Conservation (phyloP, 1,140 invertebrate genomes). For the Papilio glaucus region DNA sequence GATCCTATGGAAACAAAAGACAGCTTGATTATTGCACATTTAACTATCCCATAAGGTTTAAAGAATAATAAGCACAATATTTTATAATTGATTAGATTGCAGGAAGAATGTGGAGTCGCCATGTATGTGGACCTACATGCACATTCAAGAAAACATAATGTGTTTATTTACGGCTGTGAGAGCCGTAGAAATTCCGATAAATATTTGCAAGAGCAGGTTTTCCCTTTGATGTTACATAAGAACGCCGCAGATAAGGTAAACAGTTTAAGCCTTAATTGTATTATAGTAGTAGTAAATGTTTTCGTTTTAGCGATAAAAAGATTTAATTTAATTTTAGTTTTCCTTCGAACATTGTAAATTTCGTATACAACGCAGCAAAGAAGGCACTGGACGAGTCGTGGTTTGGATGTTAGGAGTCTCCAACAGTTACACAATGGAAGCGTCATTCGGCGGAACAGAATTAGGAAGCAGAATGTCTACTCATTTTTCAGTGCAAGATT, state of each 20-base stretch:
- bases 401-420: constrained; percentile 97
- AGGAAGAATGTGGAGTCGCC: constrained; percentile 95
- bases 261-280: neutral
- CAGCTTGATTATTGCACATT: no score
- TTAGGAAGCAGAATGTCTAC: constrained; percentile 90
- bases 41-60: no score
- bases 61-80: no score
- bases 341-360: constrained; percentile 97
- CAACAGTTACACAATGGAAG: constrained; percentile 97
- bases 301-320: neutral
- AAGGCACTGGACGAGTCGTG: constrained; percentile 96
- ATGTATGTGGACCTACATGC: constrained; percentile 98
- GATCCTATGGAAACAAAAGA: no score
- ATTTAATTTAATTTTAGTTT: constrained; percentile 86
- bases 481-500: constrained; percentile 93
- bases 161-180: constrained; percentile 98
- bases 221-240: constrained; percentile 96
- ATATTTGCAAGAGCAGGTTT: constrained; percentile 93
- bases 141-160: constrained; percentile 96
- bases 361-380: constrained; percentile 95
- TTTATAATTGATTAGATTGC: constrained; percentile 84
- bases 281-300: neutral
- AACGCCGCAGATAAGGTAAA: constrained; percentile 95
- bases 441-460: constrained; percentile 95
- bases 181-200: constrained; percentile 91